Percentiles rank a stretch among this genome's conserved stretches.
Evolutionary conservation across 2,113 vertebrate genomes (phyloP).

Genomic region (Fregetta grallaria): DNA sequence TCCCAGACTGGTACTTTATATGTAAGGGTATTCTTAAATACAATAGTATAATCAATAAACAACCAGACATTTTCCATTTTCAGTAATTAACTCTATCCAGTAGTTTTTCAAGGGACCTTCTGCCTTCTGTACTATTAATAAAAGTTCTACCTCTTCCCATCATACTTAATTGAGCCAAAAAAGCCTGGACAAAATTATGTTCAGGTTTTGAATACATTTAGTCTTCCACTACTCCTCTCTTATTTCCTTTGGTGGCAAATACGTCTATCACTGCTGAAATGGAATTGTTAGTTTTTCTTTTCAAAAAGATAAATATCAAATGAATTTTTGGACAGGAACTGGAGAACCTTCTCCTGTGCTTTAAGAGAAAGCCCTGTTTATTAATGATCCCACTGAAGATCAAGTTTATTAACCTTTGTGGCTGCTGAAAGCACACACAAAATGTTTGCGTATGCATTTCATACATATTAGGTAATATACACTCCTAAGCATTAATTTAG

Average conservation of each 20-base stretch:
- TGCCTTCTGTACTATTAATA: background rate
- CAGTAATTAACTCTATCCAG: slow-evolving; percentile 47
- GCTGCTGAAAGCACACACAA: background rate
- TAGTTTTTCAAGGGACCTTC: background rate
- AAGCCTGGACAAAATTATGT: background rate
- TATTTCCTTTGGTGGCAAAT: background rate
- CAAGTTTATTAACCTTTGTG: background rate
- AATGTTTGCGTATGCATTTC: background rate
- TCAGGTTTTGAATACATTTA: background rate
- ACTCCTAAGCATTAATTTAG: background rate
- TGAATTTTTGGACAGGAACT: background rate
- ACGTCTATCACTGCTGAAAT: background rate
- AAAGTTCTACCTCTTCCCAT: background rate
- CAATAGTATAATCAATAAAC: slow-evolving; percentile 57
- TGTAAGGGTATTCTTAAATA: slow-evolving; percentile 47
- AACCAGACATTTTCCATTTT: slow-evolving; percentile 43
- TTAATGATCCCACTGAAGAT: background rate
- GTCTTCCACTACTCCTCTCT: background rate
- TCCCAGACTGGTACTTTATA: slow-evolving; percentile 33
- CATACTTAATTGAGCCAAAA: background rate
- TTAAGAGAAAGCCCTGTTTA: background rate
- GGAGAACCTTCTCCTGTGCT: background rate
- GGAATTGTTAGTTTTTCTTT: background rate
- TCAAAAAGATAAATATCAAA: background rate
- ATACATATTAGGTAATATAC: background rate